phyloP scores from a whole-genome alignment of 2,888 invertebrate species.

The Nymphalis c-album region DNA sequence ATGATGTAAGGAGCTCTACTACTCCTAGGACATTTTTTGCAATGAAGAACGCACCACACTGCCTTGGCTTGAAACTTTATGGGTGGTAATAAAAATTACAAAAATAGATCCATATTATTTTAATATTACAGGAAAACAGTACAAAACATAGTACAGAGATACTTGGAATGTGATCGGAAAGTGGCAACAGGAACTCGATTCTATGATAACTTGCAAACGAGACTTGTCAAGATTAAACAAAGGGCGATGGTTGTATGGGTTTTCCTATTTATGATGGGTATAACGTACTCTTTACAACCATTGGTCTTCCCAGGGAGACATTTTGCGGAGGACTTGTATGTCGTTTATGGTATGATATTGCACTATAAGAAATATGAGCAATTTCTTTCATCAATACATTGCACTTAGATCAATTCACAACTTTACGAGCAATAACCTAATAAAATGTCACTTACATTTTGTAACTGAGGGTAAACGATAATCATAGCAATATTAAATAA shows the following conservation, averaged over 20 bases:
- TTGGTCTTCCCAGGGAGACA: slow-evolving; percentile 51
- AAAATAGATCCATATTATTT: background rate
- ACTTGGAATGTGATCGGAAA: slow-evolving; percentile 45
- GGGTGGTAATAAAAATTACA: background rate
- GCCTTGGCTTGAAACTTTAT: too few species aligned
- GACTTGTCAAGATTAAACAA: slow-evolving; percentile 50
- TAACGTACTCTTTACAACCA: slow-evolving; percentile 47
- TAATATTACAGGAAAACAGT: slow-evolving; percentile 47
- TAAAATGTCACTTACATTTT: too few species aligned
- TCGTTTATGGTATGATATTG: slow-evolving; percentile 47
- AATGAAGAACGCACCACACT: too few species aligned
- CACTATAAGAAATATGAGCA: too few species aligned
- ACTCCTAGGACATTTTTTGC: too few species aligned
- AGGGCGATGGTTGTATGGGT: slow-evolving; percentile 54
- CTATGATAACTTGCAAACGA: slow-evolving; percentile 45
- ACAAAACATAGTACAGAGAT: slow-evolving; percentile 47
- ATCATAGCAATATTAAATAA: background rate
- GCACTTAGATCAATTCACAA: too few species aligned
- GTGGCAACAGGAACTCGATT: slow-evolving; percentile 47
- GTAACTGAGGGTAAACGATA: too few species aligned
- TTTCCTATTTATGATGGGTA: slow-evolving; percentile 49
- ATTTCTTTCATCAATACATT: too few species aligned
- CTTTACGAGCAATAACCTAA: too few species aligned
- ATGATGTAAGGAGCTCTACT: too few species aligned
- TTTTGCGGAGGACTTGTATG: slow-evolving; percentile 47